A percentile compares a stretch with the other conserved stretches of the same genome.
phyloP scores from a whole-genome alignment of 2,113 vertebrate species.

The Ageneiosus marmoratus region DNA sequence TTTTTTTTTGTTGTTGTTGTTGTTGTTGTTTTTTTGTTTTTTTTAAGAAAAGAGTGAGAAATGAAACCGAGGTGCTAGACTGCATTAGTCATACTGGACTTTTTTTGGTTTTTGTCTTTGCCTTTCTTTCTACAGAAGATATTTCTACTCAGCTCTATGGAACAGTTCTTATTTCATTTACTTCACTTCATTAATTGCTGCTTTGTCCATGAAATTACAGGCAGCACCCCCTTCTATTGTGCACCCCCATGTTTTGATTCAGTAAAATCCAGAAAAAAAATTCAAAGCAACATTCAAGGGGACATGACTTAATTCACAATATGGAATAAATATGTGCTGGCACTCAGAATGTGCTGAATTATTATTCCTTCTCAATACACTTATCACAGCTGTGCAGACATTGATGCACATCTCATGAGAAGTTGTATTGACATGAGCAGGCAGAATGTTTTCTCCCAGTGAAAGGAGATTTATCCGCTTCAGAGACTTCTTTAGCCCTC shows the following conservation, averaged over 20 bases:
- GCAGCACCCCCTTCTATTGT: conserved; percentile 67
- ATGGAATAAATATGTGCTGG: conserved; percentile 70
- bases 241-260: conserved; percentile 65
- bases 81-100: background rate
- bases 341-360: conserved; percentile 71
- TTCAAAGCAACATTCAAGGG: conserved; percentile 73
- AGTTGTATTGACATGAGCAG: conserved; percentile 73
- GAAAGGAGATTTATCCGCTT: conserved; percentile 73
- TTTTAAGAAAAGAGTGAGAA: background rate
- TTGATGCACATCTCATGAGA: conserved; percentile 72
- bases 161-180: conserved; percentile 60
- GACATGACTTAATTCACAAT: conserved; percentile 80
- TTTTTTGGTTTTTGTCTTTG: background rate
- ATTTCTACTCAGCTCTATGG: conserved; percentile 16
- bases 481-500: conserved; percentile 72
- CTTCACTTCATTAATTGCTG: conserved; percentile 61
- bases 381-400: conserved; percentile 76
- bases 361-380: conserved; percentile 74
- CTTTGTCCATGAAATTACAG: conserved; percentile 58
- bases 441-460: conserved; percentile 65
- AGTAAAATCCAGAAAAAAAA: conserved; percentile 67
- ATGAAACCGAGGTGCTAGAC: conserved; percentile 3
- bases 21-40: no score
- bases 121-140: conserved; percentile 12
- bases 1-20: no score